phyloP scores from a whole-genome alignment of 2,797 vertebrate genomes.

The Lemur catta region DNA sequence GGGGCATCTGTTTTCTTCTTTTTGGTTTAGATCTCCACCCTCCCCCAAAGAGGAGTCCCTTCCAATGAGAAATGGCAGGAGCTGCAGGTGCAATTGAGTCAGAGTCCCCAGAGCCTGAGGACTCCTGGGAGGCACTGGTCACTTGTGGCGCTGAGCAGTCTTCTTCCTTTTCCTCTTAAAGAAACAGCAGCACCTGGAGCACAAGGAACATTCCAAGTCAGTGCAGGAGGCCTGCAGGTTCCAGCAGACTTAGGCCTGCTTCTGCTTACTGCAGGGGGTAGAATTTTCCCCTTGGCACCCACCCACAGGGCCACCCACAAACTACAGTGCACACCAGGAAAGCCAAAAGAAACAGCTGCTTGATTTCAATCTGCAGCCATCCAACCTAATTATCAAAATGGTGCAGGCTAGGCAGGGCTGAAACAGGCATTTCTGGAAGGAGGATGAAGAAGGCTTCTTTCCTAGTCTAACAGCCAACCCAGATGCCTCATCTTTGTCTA shows the following conservation, averaged over 20 bases:
- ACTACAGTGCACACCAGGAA: neutral
- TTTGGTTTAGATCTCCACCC: conserved; percentile 86
- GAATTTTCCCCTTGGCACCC: neutral
- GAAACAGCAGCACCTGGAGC: conserved; percentile 98
- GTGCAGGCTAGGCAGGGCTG: neutral
- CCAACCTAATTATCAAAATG: neutral
- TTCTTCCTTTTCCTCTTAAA: conserved; percentile 99
- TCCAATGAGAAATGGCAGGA: conserved; percentile 85
- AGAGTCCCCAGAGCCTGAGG: conserved; percentile 79
- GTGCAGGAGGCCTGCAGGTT: rapidly evolving
- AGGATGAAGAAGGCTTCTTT: neutral
- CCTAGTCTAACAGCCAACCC: neutral
- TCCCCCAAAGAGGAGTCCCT: conserved; percentile 83
- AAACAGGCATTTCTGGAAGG: conserved; percentile 8
- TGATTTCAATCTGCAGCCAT: neutral
- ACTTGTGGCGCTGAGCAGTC: conserved; percentile 97
- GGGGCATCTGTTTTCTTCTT: conserved; percentile 83
- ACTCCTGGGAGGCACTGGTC: conserved; percentile 87
- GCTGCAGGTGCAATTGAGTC: conserved; percentile 81
- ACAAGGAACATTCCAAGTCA: conserved; percentile 81
- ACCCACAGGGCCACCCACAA: conserved; percentile 37
- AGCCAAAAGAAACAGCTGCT: conserved; percentile 15
- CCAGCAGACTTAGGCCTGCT: neutral
- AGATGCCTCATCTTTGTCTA: neutral
- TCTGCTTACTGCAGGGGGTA: neutral